Evolutionary conservation across 2,113 vertebrate genomes (phyloP).

Genomic region (Spermophilus dauricus): DNA sequence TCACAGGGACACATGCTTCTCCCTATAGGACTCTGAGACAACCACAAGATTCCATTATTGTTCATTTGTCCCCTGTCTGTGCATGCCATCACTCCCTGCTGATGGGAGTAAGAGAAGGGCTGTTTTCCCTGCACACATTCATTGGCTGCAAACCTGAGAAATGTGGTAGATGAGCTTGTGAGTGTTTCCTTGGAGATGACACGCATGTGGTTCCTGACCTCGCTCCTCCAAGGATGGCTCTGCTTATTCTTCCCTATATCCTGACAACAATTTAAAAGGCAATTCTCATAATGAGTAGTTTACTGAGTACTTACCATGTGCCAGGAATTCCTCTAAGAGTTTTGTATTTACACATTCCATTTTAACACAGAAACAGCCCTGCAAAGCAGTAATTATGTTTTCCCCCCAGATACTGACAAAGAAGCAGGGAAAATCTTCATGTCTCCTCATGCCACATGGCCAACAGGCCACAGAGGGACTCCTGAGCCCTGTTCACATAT

Average conservation of each 20-base stretch:
- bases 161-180: no score
- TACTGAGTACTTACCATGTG: background rate
- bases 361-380: background rate
- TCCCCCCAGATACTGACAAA: background rate
- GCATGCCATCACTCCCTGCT: background rate
- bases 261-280: background rate
- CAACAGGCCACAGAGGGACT: no score
- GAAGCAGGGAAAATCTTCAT: background rate
- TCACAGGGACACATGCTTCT: no score
- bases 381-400: background rate
- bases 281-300: no score
- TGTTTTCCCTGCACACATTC: background rate
- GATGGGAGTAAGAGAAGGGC: background rate
- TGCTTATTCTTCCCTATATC: no score
- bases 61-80: background rate
- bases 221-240: background rate
- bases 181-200: background rate
- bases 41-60: no score
- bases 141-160: no score
- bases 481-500: accelerated
- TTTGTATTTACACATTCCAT: background rate
- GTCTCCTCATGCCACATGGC: no score
- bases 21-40: no score
- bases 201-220: no score
- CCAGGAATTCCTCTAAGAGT: background rate